Conservation (phyloP, 1,140 invertebrate species). For the Propsilocerus akamusi region DNA sequence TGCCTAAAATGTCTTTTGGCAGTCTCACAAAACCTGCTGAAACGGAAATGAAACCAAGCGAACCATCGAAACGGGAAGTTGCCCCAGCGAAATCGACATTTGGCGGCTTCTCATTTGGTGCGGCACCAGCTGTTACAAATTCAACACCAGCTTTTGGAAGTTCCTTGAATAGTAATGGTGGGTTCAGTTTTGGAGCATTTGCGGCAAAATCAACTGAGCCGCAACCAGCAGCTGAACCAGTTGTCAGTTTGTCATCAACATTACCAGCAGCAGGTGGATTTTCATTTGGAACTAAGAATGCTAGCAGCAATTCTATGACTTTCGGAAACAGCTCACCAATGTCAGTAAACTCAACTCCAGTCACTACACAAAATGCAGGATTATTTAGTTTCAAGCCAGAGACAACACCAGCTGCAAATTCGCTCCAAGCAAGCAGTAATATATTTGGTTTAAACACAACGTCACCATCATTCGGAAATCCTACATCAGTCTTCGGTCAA, state of each 20-base stretch:
- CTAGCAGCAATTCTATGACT: neutral
- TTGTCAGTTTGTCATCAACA: slow-evolving; percentile 9
- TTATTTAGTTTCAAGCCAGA: slow-evolving; percentile 1
- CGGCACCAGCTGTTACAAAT: slow-evolving; percentile 5
- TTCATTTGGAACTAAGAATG: neutral
- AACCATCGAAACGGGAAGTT: neutral
- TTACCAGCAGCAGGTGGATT: neutral
- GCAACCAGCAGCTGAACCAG: slow-evolving; percentile 4
- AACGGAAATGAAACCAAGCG: slow-evolving; percentile 11
- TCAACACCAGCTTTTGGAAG: slow-evolving; percentile 5
- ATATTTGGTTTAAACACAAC: slow-evolving; percentile 7
- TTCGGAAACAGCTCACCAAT: neutral
- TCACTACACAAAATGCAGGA: slow-evolving; percentile 8
- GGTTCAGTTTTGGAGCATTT: neutral
- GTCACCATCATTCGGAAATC: too few relatives aligned
- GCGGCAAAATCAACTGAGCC: neutral
- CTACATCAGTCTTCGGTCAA: too few relatives aligned
- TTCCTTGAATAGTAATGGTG: neutral
- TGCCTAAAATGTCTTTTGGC: slow-evolving; percentile 11
- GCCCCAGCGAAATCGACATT: slow-evolving; percentile 5
- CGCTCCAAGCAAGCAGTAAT: slow-evolving; percentile 1
- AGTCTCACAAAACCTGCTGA: slow-evolving; percentile 22
- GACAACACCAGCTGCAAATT: slow-evolving; percentile 1
- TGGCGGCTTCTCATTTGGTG: slow-evolving; percentile 12
- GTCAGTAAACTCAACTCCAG: slow-evolving; percentile 6